Percentiles rank a stretch among this genome's conserved stretches.
Conservation (phyloP, 2,797 vertebrate genomes). For the Triplophysa yarkandensis region DNA sequence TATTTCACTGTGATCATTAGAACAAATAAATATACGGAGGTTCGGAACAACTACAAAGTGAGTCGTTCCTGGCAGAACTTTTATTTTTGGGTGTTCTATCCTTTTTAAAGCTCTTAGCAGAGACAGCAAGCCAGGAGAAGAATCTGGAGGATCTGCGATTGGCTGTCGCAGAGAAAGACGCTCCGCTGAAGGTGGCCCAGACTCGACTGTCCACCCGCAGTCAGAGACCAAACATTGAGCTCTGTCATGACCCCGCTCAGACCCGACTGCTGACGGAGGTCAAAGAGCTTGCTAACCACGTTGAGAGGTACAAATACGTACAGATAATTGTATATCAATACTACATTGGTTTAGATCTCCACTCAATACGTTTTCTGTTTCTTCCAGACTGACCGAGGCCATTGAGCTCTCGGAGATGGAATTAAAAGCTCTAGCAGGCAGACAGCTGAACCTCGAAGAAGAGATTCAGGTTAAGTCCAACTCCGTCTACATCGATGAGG, state of each 20-base stretch:
- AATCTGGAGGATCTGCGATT: slow-evolving; percentile 77
- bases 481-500: slow-evolving; percentile 88
- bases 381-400: slow-evolving; percentile 75
- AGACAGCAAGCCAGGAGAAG: slow-evolving; percentile 81
- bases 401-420: slow-evolving; percentile 73
- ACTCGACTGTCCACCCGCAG: slow-evolving; percentile 77
- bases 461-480: slow-evolving; percentile 82
- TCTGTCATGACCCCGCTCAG: slow-evolving; percentile 81
- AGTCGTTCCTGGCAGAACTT: too few species aligned
- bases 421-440: slow-evolving; percentile 75
- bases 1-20: too few species aligned
- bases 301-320: slow-evolving; percentile 71
- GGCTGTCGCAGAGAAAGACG: slow-evolving; percentile 79
- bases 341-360: too few species aligned
- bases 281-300: slow-evolving; percentile 75
- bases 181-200: slow-evolving; percentile 78
- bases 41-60: too few species aligned
- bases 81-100: too few species aligned
- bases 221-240: slow-evolving; percentile 81
- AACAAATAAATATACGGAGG: too few species aligned
- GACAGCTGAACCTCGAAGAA: slow-evolving; percentile 84
- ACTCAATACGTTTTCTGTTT: not conserved
- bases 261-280: slow-evolving; percentile 79
- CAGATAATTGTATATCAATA: not conserved
- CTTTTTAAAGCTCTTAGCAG: slow-evolving; percentile 77